A percentile compares a stretch with the other conserved stretches of the same genome.
These are phyloP conservation scores for Pentalonia nigronervosa DNA, from an alignment of 1,140 invertebrate genomes.

Conservation along the genomic window DNA sequence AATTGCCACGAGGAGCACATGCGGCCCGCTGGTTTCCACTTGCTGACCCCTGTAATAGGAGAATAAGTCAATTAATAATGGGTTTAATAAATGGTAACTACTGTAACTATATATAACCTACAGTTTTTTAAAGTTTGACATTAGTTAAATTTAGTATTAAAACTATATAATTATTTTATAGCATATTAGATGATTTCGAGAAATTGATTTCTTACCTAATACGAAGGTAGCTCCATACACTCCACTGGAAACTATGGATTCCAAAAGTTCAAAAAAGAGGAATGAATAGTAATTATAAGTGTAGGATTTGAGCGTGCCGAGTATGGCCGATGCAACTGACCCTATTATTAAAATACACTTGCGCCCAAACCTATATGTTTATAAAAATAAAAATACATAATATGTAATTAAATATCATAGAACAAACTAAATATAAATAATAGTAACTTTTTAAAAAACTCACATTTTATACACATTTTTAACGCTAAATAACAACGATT, in stretches of 20 bases:
- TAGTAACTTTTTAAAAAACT: too few relatives aligned
- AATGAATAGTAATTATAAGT: constrained; percentile 69
- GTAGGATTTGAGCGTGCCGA: constrained; percentile 68
- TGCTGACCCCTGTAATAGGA: too few relatives aligned
- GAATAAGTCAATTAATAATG: too few relatives aligned
- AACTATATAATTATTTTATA: background rate
- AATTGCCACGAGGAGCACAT: too few relatives aligned
- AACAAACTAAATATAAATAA: background rate
- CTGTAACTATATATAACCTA: background rate
- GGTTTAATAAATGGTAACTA: too few relatives aligned
- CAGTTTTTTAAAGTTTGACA: background rate
- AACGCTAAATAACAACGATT: background rate
- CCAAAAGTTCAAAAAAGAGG: constrained; percentile 68
- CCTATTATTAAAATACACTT: constrained; percentile 68
- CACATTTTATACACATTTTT: too few relatives aligned
- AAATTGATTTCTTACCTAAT: constrained; percentile 65
- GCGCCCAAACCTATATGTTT: constrained; percentile 68
- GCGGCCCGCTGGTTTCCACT: too few relatives aligned
- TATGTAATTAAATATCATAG: background rate
- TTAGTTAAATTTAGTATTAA: background rate
- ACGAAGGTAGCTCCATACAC: constrained; percentile 72
- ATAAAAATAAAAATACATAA: background rate
- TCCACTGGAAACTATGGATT: constrained; percentile 70
- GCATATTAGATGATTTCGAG: background rate
- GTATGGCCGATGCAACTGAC: constrained; percentile 68